These are phyloP conservation scores for Ophthalmolycus amberensis DNA, from an alignment of 2,113 vertebrate species.

Conservation along the genomic window DNA sequence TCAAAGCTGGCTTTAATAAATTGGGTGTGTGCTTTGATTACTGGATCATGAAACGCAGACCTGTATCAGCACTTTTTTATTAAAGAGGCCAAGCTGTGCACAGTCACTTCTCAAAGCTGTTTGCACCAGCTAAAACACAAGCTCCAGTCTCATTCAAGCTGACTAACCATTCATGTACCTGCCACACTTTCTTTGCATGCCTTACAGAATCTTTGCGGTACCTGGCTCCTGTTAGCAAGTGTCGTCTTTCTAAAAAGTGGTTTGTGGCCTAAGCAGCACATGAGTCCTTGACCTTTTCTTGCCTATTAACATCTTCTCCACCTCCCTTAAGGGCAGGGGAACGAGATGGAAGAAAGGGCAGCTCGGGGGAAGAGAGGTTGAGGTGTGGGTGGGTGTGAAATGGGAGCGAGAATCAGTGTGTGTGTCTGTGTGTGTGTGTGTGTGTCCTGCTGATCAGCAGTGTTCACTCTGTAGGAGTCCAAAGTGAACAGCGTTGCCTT, in stretches of 20 bases:
- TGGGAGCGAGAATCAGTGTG: slow-evolving; percentile 40
- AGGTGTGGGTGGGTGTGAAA: slow-evolving; percentile 67
- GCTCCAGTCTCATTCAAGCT: slow-evolving; percentile 14
- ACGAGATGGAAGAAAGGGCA: slow-evolving; percentile 69
- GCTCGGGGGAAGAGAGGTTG: slow-evolving; percentile 47
- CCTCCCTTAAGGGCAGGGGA: slow-evolving; percentile 63
- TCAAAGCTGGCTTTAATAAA: slow-evolving; percentile 62
- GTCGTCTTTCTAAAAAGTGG: slow-evolving; percentile 31
- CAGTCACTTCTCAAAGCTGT: slow-evolving; percentile 16
- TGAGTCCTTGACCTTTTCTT: slow-evolving; percentile 79
- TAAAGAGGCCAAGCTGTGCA: slow-evolving; percentile 37
- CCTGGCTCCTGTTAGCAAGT: slow-evolving; percentile 37
- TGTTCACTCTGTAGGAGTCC: slow-evolving; percentile 72
- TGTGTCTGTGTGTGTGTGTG: slow-evolving; percentile 37
- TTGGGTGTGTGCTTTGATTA: slow-evolving; percentile 65
- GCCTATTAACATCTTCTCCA: slow-evolving; percentile 73
- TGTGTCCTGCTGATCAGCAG: slow-evolving; percentile 73
- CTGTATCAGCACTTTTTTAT: slow-evolving; percentile 64
- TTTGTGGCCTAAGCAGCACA: slow-evolving; percentile 56
- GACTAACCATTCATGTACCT: slow-evolving; percentile 22
- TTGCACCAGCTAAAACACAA: slow-evolving; percentile 25
- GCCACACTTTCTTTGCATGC: slow-evolving; percentile 4
- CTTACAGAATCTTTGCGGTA: slow-evolving; percentile 5
- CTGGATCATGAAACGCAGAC: slow-evolving; percentile 63
- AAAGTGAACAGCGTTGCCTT: slow-evolving; percentile 72